Base-by-base conservation (phyloP, 2,797 vertebrate species). In the Acropternis orthonyx region DNA sequence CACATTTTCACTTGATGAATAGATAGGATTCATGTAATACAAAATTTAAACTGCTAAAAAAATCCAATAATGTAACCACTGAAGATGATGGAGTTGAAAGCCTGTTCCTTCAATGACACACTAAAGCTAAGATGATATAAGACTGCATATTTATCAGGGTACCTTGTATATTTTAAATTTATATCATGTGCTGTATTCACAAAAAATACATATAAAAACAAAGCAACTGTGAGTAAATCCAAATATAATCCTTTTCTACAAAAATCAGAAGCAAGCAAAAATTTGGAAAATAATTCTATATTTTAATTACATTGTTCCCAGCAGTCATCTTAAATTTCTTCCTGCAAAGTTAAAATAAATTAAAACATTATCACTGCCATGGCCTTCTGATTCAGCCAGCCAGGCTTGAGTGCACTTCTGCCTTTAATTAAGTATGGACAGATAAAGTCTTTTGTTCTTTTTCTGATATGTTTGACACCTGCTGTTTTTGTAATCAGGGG, bases 371-470 rank as follows among this genome's bases (percentile, higher is more conserved):
- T 90, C 67, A 85, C 36, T 71, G 67, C 71, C 74, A 87, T 0
- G 0, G 83, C 83, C 67, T 88, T 90, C 83, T 93, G 83, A 49
- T 88, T 93, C 77, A 96, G 88, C 37, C 72, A 93, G 65, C 54
- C 68, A 88, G 94, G 69, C 80, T 63, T 93, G 91, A 93, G 66
- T 75, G 72, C 85, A 77, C 88, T 93, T 95, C 68, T 95, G 85
- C 54, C 80, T 92, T 88, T 96, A 93, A 97, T 96, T 96, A 95
- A 94, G 61, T 74, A 95, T 59, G 83, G 96, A 95, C 92, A 95
- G 95, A 95, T 96, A 95, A 96, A 94, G 80, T 92, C 88, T 92
- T 96, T 95, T 96, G 92, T 96, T 95, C 94, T 96, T 95, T 90
- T 89, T 90, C 67, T 94, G 92, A 92, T 96, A 88, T 77, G 61